phyloP scores from a whole-genome alignment of 2,888 invertebrate genomes.

The Iselma pallidipennis region DNA sequence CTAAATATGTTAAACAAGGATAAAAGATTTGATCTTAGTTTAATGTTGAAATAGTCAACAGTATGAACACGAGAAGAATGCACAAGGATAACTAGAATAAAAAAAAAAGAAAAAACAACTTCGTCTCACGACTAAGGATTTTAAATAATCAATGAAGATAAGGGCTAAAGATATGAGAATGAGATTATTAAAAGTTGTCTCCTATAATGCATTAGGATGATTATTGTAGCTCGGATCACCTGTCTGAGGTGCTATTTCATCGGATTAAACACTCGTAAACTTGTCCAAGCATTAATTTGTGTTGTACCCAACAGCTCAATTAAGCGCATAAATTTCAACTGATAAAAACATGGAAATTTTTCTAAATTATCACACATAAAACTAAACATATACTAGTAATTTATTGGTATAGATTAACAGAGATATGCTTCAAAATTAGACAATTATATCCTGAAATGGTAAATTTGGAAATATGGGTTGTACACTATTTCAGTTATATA shows the following conservation, averaged over 20 bases:
- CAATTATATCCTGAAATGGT: no score
- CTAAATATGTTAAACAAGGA: conserved; percentile 9
- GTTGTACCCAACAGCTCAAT: not conserved
- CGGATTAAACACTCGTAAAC: not conserved
- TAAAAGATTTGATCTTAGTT: conserved; percentile 18
- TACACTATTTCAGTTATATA: no score
- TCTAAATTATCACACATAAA: no score
- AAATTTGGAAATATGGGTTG: no score
- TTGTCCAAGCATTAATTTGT: not conserved
- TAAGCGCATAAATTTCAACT: not conserved
- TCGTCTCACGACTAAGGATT: not conserved
- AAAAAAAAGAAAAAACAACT: not conserved
- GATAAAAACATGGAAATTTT: no score
- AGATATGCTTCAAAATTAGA: no score
- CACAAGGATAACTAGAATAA: not conserved
- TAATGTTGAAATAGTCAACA: conserved; percentile 10
- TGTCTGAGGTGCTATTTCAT: not conserved
- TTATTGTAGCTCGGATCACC: not conserved
- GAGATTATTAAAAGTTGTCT: not conserved
- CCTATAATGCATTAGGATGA: not conserved
- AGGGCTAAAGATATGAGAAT: not conserved
- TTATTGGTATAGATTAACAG: no score
- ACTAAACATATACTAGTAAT: no score
- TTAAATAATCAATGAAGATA: not conserved
- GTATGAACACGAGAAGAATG: not conserved